Percentiles rank a stretch among this genome's conserved stretches.
These are phyloP conservation scores for Tympanoctomys barrerae DNA, from an alignment of 2,797 vertebrate genomes.

Conservation along the genomic window DNA sequence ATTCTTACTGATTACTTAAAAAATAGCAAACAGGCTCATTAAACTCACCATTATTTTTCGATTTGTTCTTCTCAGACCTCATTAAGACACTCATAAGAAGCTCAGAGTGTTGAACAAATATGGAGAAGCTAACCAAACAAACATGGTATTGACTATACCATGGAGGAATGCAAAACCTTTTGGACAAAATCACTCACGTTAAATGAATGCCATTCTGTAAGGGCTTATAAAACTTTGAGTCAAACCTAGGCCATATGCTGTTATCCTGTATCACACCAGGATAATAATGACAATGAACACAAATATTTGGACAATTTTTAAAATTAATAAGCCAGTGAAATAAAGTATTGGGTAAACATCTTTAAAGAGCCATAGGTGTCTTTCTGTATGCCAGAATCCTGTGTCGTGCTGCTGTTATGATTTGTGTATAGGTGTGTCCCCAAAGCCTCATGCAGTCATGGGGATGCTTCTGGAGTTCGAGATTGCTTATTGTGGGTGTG, in stretches of 20 bases:
- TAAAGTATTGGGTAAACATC: not conserved
- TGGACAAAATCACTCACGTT: constrained; percentile 44
- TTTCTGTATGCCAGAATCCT: not conserved
- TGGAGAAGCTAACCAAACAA: constrained; percentile 42
- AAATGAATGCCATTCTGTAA: constrained; percentile 49
- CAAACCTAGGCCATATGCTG: constrained; percentile 38
- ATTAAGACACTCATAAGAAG: constrained; percentile 22
- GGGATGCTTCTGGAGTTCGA: no score
- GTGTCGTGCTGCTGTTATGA: no score
- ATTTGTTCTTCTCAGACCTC: constrained; percentile 46
- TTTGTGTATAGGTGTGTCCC: no score
- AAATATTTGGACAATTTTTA: constrained; percentile 3
- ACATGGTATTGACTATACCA: not conserved
- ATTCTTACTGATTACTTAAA: constrained; percentile 8
- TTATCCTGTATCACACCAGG: constrained; percentile 37
- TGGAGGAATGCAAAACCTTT: constrained; percentile 16
- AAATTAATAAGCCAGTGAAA: constrained; percentile 38
- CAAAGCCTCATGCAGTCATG: no score
- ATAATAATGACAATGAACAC: constrained; percentile 42
- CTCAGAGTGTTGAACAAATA: constrained; percentile 42
- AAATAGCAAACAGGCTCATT: not conserved
- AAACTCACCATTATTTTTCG: constrained; percentile 26
- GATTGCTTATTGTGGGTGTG: no score
- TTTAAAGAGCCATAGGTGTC: not conserved
- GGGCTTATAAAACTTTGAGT: constrained; percentile 56